Conservation (phyloP, 2,888 invertebrate genomes). For the Epinotia bilunana region DNA sequence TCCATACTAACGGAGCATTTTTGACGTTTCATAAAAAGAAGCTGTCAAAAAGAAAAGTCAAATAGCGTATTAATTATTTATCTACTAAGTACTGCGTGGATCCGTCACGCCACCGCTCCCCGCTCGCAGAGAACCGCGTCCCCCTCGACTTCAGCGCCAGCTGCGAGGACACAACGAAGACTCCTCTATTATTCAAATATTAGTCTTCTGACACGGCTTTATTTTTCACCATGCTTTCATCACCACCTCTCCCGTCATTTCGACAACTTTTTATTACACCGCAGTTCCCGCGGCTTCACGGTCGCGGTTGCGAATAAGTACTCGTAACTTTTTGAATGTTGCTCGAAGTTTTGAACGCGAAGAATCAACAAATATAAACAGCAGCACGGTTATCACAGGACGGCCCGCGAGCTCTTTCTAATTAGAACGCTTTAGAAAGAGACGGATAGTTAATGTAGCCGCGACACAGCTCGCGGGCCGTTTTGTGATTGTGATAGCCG, state of each 20-base stretch:
- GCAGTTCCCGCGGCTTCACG: constrained; percentile 23
- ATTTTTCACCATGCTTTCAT: constrained; percentile 50
- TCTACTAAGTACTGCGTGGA: not conserved
- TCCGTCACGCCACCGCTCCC: not conserved
- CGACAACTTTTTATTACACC: constrained; percentile 43
- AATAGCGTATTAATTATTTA: too few relatives aligned
- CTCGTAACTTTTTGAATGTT: constrained; percentile 22
- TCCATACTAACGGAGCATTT: too few relatives aligned
- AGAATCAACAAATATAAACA: not conserved
- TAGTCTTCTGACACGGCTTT: constrained; percentile 56
- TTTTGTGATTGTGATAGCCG: too few relatives aligned
- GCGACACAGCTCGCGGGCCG: too few relatives aligned
- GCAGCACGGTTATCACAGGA: too few relatives aligned
- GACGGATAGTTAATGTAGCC: too few relatives aligned
- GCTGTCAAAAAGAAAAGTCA: too few relatives aligned
- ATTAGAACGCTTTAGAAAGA: too few relatives aligned
- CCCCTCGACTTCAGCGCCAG: constrained; percentile 33
- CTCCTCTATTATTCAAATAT: constrained; percentile 56
- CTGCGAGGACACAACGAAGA: constrained; percentile 43
- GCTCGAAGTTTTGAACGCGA: not conserved
- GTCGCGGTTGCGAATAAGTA: constrained; percentile 18
- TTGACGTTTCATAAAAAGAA: too few relatives aligned
- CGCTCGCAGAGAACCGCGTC: constrained; percentile 12
- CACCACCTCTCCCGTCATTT: constrained; percentile 28
- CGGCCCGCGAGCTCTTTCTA: too few relatives aligned